A percentile compares a stretch with the other conserved stretches of the same genome.
phyloP scores from a whole-genome alignment of 2,797 vertebrate species.

The Psittacula echo region DNA sequence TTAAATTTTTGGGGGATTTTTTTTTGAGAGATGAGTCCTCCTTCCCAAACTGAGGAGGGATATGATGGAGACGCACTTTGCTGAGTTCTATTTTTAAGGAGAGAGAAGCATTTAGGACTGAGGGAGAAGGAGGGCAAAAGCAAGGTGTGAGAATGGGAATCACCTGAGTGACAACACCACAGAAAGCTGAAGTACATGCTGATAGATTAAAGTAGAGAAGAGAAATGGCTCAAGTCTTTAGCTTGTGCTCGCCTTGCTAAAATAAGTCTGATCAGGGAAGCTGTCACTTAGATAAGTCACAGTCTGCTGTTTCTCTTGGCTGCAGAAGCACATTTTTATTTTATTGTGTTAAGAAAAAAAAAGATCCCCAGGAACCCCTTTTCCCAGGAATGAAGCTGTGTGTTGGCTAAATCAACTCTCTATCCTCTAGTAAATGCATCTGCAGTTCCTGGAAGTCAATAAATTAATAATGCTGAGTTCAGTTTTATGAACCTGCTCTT shows the following conservation, averaged over 20 bases:
- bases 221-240: not conserved
- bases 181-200: not conserved
- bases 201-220: not conserved
- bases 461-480: constrained; percentile 31
- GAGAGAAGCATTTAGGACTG: fast-evolving
- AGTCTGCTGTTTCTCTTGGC: not conserved
- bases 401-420: not conserved
- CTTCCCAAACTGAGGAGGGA: not conserved
- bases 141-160: not conserved
- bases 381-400: not conserved
- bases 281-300: not conserved
- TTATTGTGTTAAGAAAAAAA: not conserved
- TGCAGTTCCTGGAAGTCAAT: not conserved
- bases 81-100: not conserved
- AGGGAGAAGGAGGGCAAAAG: not conserved
- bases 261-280: not conserved
- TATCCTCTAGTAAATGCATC: not conserved
- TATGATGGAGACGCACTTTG: not conserved
- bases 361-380: not conserved
- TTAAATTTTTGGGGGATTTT: not conserved
- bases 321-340: not conserved
- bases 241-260: not conserved
- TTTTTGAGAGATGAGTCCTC: not conserved
- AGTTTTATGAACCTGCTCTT: constrained; percentile 42
- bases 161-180: fast-evolving